A percentile compares a stretch with the other conserved stretches of the same genome.
Evolutionary conservation across 35 echinoderm and acorn worm species (phyloP).

Genomic region (Diadema setosum): DNA sequence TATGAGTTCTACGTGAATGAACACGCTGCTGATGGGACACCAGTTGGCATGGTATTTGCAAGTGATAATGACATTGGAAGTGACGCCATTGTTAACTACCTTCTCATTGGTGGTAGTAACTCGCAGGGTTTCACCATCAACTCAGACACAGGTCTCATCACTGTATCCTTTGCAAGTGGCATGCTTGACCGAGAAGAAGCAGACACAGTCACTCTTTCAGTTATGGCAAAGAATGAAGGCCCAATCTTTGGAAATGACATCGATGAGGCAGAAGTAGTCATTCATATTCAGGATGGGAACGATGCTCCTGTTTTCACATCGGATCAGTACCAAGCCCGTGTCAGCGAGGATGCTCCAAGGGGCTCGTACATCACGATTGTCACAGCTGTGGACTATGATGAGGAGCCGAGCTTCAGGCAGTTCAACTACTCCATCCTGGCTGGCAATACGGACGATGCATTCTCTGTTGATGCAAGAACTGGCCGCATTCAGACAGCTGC

Average conservation of each 20-base stretch:
- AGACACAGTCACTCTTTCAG: constrained; percentile 51
- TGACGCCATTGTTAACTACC: constrained; percentile 81
- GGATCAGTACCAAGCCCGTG: constrained; percentile 64
- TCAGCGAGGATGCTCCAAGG: constrained; percentile 55
- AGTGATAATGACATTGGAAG: constrained; percentile 72
- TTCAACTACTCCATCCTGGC: constrained; percentile 77
- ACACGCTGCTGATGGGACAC: constrained; percentile 67
- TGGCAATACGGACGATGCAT: constrained; percentile 58
- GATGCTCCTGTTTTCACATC: constrained; percentile 81
- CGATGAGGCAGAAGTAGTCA: constrained; percentile 68
- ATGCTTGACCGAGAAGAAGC: constrained; percentile 67
- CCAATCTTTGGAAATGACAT: constrained; percentile 63
- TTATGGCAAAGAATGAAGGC: constrained; percentile 84
- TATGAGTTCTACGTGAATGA: constrained; percentile 91
- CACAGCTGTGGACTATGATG: constrained; percentile 82
- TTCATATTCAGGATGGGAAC: constrained; percentile 85
- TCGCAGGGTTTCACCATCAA: constrained; percentile 79
- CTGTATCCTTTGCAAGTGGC: constrained; percentile 70
- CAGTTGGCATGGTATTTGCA: constrained; percentile 66
- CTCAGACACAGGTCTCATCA: constrained; percentile 59
- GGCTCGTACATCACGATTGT: constrained; percentile 72
- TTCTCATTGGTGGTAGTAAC: constrained; percentile 83
- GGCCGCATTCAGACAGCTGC: constrained; percentile 52
- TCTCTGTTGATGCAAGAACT: constrained; percentile 59
- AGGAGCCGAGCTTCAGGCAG: constrained; percentile 52